These are phyloP conservation scores for Oncorhynchus kisutch DNA, from an alignment of 2,113 vertebrate species.

Conservation along the genomic window DNA sequence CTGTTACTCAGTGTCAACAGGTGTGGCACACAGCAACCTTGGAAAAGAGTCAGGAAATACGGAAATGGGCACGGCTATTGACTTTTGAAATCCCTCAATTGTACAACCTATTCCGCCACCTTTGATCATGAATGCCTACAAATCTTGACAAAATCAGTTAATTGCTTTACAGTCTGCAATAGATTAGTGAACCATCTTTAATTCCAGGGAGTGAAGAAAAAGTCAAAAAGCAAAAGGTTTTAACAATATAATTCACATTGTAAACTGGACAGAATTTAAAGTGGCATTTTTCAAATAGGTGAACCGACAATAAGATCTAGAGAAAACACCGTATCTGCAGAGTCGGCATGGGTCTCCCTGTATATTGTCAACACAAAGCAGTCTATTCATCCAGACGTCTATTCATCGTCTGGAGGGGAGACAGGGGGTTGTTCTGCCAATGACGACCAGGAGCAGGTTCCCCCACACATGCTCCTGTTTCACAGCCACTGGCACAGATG, in stretches of 20 bases:
- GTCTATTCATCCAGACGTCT: not conserved
- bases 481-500: constrained; percentile 7
- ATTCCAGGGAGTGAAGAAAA: not conserved
- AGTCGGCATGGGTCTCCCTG: not conserved
- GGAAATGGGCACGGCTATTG: not conserved
- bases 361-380: not conserved
- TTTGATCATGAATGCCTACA: not conserved
- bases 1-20: not conserved
- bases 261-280: too few species aligned
- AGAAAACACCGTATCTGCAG: not conserved
- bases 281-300: too few species aligned
- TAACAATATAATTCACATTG: not conserved
- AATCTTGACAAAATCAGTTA: too few species aligned
- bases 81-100: not conserved
- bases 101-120: not conserved
- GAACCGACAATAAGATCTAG: too few species aligned
- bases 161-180: not conserved
- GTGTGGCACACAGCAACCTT: not conserved
- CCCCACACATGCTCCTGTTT: not conserved
- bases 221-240: not conserved
- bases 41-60: not conserved
- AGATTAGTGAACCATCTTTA: not conserved
- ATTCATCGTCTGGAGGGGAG: not conserved
- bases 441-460: constrained; percentile 7
- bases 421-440: not conserved